Percentiles rank a stretch among this genome's conserved stretches.
These are phyloP conservation scores for Acanthosepion pharaonis DNA, from an alignment of 2,888 invertebrate species.

Conservation along the genomic window DNA sequence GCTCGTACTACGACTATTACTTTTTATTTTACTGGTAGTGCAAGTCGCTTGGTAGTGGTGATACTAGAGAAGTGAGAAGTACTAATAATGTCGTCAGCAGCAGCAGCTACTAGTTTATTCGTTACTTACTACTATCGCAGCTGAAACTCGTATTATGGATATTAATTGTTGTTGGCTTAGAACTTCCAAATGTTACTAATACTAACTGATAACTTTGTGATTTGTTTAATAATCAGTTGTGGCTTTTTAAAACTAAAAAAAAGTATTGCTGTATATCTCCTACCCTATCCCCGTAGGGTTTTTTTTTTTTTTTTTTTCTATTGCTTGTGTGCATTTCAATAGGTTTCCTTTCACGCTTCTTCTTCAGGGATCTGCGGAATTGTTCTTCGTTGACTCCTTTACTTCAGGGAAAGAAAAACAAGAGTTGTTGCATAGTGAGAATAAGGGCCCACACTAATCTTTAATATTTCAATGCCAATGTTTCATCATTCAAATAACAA, in stretches of 20 bases:
- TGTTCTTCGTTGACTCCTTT: too few relatives aligned
- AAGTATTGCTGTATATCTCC: too few relatives aligned
- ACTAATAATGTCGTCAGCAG: background rate
- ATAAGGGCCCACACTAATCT: too few relatives aligned
- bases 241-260: background rate
- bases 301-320: too few relatives aligned
- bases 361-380: background rate
- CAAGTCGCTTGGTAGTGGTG: background rate
- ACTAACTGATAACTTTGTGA: background rate
- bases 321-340: background rate
- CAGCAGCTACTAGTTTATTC: background rate
- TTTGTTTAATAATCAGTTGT: background rate
- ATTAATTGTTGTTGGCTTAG: too few relatives aligned
- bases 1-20: background rate
- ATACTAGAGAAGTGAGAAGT: slow-evolving; percentile 18
- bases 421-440: too few relatives aligned
- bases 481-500: too few relatives aligned
- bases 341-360: background rate
- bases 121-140: background rate
- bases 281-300: too few relatives aligned
- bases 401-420: too few relatives aligned
- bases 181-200: background rate
- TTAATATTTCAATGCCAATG: too few relatives aligned
- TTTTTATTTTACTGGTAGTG: background rate
- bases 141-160: background rate